Evolutionary conservation across 2,113 vertebrate genomes (phyloP).

Genomic region (Desmodus rotundus): DNA sequence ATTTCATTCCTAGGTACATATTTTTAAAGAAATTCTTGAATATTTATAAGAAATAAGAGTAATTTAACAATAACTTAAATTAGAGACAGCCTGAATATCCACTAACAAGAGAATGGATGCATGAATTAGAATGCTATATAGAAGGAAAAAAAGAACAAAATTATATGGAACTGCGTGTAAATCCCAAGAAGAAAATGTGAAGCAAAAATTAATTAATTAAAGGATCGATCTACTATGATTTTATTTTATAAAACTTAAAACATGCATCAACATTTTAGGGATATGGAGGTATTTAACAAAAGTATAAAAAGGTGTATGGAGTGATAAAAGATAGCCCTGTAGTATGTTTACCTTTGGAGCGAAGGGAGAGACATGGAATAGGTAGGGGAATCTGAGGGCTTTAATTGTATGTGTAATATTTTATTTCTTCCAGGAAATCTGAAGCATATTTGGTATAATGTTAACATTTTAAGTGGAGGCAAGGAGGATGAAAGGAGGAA

Average conservation of each 20-base stretch:
- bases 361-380: background rate
- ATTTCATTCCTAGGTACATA: background rate
- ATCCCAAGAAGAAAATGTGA: background rate
- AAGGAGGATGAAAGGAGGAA: background rate
- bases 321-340: background rate
- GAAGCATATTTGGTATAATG: background rate
- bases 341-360: background rate
- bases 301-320: background rate
- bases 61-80: background rate
- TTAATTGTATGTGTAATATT: background rate
- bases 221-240: background rate
- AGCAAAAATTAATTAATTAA: background rate
- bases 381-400: background rate
- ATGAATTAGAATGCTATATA: background rate
- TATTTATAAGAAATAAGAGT: background rate
- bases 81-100: background rate
- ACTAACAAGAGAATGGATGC: background rate
- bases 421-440: conserved; percentile 32
- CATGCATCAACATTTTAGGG: background rate
- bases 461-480: background rate
- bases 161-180: background rate
- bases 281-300: background rate
- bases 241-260: background rate
- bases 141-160: background rate
- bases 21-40: background rate